Base-by-base conservation (phyloP, 1,140 invertebrate genomes). In the Pseudomyrmex gracilis region DNA sequence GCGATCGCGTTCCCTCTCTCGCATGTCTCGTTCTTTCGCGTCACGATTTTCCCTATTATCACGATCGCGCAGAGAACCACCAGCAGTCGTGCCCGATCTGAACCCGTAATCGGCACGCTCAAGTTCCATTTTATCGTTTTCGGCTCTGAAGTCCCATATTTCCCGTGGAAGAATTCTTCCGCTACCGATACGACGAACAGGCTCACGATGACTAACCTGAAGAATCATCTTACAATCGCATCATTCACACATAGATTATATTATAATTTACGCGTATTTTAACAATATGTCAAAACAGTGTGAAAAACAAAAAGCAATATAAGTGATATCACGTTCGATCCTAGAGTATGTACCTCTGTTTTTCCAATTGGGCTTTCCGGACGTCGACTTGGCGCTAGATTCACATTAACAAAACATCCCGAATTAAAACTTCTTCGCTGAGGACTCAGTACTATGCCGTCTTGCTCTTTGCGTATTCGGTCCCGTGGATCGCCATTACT, bases 381-480 rank as follows among this genome's bases (percentile, higher is more conserved):
- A 84, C 94, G 94, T 90, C 93, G 94, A 76, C 90, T 92, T 80
- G 94, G 89, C 49, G 94, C 22, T 95, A n/a, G 94, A 89, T 71
- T 84, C 85, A 94, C 67, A 91, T 95, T 95, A 43, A 97, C 96
- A 82, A 95, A 97, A 93, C 97, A 98, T 66, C 97, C 97, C 13
- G 97, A 97, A 85, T 97, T 97, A 95, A 98, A 98, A 92, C 96
- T 97, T 57, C 96, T 95, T 8, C 97, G 95, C 90, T 98, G 97
- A 58, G 97, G 97, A 91, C 97, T 97, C 68, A 98, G 93, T 61
- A 98, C 96, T 84, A 98, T 98, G 17, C 96, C 96, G 92, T 97
- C 97, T 91, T 97, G 96, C 91, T 98, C 97, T 90, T 97, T 97
- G 60, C 97, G 96, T 61, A 98, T 95, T 53, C 97, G 95, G 90